A percentile compares a stretch with the other conserved stretches of the same genome.
Evolutionary conservation across 2,888 invertebrate genomes (phyloP).

Genomic region (Tetragonisca angustula): DNA sequence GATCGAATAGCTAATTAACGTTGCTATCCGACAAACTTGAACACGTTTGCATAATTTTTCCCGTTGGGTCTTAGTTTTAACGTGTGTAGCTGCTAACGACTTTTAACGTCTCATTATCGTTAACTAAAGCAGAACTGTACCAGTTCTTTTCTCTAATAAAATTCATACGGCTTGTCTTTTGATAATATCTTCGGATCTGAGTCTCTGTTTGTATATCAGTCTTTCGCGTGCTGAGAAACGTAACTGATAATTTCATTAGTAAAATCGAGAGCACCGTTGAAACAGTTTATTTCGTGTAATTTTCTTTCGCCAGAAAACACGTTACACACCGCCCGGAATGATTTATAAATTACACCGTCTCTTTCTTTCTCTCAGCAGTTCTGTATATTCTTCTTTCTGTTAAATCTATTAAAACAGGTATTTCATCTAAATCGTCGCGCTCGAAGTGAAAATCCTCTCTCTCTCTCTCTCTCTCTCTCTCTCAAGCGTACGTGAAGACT

Average conservation of each 20-base stretch:
- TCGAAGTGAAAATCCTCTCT: constrained; percentile 1
- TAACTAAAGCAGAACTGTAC: neutral
- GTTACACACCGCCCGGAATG: neutral
- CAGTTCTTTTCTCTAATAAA: neutral
- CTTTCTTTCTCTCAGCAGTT: neutral
- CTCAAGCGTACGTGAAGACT: neutral
- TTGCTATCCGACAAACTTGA: neutral
- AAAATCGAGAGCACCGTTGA: too few species aligned
- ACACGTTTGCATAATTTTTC: constrained; percentile 1
- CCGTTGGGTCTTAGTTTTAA: neutral
- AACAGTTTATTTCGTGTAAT: neutral
- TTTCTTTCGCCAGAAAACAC: neutral
- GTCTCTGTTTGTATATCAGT: neutral
- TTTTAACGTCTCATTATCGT: neutral
- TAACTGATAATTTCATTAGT: neutral
- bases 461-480: neutral
- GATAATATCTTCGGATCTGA: neutral
- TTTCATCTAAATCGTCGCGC: neutral
- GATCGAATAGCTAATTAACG: constrained; percentile 17
- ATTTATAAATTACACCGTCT: neutral
- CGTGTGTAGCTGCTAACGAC: neutral
- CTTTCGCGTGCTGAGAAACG: neutral
- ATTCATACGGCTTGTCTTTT: neutral
- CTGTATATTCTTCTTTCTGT: neutral
- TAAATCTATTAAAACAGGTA: neutral